Evolutionary conservation across 2,888 invertebrate species (phyloP), one percentile per base, ranked within the genome.

Genomic region (Heliconius aoede): DNA sequence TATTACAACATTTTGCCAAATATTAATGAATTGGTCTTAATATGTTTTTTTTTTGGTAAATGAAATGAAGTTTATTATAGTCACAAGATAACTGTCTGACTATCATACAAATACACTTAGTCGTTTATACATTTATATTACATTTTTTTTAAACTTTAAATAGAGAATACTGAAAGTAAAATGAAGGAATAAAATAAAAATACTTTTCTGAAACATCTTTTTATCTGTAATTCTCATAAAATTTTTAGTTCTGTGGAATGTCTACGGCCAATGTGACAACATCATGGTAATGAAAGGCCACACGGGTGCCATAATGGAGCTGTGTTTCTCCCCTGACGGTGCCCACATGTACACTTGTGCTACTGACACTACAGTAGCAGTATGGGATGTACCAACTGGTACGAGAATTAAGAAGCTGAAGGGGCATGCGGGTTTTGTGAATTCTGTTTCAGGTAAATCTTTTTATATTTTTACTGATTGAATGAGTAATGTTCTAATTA

Each of bases 221-320:
- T 7, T 46, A 18, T 46, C 18, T 18, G 18, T 7, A 18, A 46
- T 18, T 46, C 1, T 26, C 18, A 24, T 40, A 9, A 46, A 26
- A 21, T 21, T 69, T 77, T 94, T 88, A 97, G 97, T 96, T 90
- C 92, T 99, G 81, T 99, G 99, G 99, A 98, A 97, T 88, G 98
- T 99, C 1, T 99, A 98, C 86, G 99, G 98, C 0, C 99, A 99
- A 88, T 99, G 99, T 91, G 99, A 99, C 86, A 99, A 99, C 89
- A 96, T 99, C 81, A 97, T 98, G 85, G 96, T 97, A 28, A 96
- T 99, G 96, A 96, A 96, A 26, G 99, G 99, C 0, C 99, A 99
- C 91, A 97, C 97, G 0, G 99, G 99, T 1, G 98, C 99, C 3
- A 95, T 99, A 2, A 97, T 99, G 96, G 99, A 99, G 89, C 92